Percentiles rank a stretch among this genome's conserved stretches.
Conservation (phyloP, 35 echinoderm and acorn worm species). For the Chiridota heheva region DNA sequence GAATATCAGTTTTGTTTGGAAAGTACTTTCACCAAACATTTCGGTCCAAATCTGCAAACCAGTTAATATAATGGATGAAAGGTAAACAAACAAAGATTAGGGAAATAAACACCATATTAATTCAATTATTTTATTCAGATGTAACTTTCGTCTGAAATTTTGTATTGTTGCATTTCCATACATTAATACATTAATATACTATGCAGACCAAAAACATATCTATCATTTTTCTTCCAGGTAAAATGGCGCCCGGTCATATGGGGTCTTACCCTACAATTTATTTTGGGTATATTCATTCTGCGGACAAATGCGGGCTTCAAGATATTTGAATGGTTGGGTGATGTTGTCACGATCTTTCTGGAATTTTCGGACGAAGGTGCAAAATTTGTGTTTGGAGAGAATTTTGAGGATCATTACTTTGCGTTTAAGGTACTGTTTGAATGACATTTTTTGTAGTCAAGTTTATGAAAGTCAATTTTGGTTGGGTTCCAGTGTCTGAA, state of each 20-base stretch:
- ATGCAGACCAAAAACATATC: no score
- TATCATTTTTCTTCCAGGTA: constrained; percentile 9
- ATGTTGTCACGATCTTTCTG: constrained; percentile 36
- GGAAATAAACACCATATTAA: no score
- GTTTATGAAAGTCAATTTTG: background rate
- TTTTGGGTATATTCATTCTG: constrained; percentile 41
- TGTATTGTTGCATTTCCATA: no score
- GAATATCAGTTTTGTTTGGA: no score
- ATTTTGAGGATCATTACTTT: constrained; percentile 40
- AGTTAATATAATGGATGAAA: no score
- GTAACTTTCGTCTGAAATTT: no score
- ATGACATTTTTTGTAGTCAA: background rate
- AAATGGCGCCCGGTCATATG: constrained; percentile 52
- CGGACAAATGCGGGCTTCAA: constrained; percentile 30
- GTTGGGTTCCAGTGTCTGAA: background rate
- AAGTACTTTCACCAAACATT: no score
- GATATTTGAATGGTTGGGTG: constrained; percentile 49
- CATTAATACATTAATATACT: no score
- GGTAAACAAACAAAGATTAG: no score
- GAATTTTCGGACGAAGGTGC: constrained; percentile 47
- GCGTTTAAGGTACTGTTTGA: constrained; percentile 23
- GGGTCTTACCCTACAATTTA: constrained; percentile 48
- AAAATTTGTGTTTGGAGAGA: constrained; percentile 53
- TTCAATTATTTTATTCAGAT: no score
- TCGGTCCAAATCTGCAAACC: no score